Evolutionary conservation across 2,888 invertebrate genomes (phyloP).

Genomic region (Cheilosia grossa): DNA sequence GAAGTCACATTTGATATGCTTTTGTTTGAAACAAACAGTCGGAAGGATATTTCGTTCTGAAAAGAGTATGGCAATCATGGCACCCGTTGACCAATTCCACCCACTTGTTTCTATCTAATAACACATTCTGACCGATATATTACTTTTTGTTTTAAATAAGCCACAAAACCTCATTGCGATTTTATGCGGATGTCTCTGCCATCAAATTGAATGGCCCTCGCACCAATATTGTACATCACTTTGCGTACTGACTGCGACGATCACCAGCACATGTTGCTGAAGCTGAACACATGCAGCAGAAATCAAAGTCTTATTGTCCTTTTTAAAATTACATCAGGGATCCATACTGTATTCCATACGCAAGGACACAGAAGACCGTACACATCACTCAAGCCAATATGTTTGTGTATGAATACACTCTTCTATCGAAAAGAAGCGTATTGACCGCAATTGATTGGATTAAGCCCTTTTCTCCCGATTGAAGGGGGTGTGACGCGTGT

Average conservation of each 20-base stretch:
- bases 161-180: conserved; percentile 44
- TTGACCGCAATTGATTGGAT: conserved; percentile 74
- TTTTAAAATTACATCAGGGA: conserved; percentile 31
- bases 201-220: conserved; percentile 33
- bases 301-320: conserved; percentile 53
- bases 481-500: conserved; percentile 42
- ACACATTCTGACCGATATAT: conserved; percentile 21
- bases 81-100: conserved; percentile 24
- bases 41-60: no score
- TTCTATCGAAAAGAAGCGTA: conserved; percentile 34
- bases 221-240: conserved; percentile 15
- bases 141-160: conserved; percentile 29
- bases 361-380: neutral
- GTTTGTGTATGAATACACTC: neutral
- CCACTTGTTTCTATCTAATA: conserved; percentile 46
- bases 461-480: conserved; percentile 57
- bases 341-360: neutral
- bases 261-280: conserved; percentile 56
- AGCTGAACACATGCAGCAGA: conserved; percentile 14
- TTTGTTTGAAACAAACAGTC: no score
- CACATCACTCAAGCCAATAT: neutral
- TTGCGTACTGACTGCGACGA: conserved; percentile 25
- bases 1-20: no score
- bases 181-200: neutral
- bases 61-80: no score